Percentiles rank a stretch among this genome's conserved stretches.
phyloP scores from a whole-genome alignment of 2,113 vertebrate genomes.

The Carettochelys insculpta region DNA sequence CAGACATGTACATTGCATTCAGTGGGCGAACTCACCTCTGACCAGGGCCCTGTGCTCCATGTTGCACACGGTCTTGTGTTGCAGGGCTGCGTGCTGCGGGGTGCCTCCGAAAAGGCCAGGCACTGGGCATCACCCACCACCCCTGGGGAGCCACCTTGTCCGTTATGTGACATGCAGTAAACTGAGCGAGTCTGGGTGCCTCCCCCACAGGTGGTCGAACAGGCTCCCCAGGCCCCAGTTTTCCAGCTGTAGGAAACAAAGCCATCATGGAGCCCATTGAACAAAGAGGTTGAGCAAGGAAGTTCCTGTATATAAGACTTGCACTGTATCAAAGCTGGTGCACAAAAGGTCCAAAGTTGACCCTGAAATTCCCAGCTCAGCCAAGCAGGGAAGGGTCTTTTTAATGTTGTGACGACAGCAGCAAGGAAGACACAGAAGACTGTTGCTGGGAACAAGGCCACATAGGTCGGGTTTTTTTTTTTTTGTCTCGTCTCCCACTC shows the following conservation, averaged over 20 bases:
- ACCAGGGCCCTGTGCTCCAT: constrained; percentile 83
- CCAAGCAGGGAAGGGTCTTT: not conserved
- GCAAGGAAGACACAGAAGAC: not conserved
- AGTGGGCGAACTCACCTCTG: constrained; percentile 76
- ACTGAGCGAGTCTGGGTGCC: constrained; percentile 89
- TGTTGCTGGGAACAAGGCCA: too few species aligned
- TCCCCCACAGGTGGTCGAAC: constrained; percentile 88
- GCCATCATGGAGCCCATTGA: not conserved
- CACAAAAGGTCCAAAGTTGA: not conserved
- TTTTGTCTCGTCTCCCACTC: not conserved
- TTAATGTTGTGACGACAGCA: not conserved
- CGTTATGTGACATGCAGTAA: constrained; percentile 83
- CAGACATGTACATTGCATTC: not conserved
- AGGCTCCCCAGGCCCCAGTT: constrained; percentile 86
- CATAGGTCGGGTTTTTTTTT: not conserved
- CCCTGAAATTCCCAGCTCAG: fast-evolving
- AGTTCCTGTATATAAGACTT: not conserved
- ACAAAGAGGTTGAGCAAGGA: not conserved
- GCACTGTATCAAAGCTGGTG: not conserved
- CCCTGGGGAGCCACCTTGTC: constrained; percentile 72
- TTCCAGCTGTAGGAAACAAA: constrained; percentile 84
- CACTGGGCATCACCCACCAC: constrained; percentile 82
- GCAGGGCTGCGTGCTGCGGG: constrained; percentile 85
- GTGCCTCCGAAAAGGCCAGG: constrained; percentile 78
- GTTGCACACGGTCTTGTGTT: constrained; percentile 81